Percentiles rank a stretch among this genome's conserved stretches.
These are phyloP conservation scores for Meriones unguiculatus DNA, from an alignment of 2,113 vertebrate species.

Conservation along the genomic window DNA sequence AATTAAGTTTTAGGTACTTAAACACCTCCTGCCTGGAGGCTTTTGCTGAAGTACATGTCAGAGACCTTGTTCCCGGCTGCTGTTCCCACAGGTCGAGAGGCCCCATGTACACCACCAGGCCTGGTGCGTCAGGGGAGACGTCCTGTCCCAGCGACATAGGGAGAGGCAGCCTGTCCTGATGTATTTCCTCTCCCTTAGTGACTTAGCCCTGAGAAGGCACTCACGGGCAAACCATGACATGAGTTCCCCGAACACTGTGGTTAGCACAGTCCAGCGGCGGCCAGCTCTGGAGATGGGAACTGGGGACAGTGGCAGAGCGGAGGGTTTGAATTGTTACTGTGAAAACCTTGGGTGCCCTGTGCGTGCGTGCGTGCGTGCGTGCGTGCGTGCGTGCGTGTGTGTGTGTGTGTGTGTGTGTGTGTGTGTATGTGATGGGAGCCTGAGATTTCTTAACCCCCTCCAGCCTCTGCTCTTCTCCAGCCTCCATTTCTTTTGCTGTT, in stretches of 20 bases:
- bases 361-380: neutral
- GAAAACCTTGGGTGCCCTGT: neutral
- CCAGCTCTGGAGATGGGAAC: neutral
- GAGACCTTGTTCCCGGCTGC: neutral
- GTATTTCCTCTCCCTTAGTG: neutral
- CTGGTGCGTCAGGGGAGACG: neutral
- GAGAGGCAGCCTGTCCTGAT: neutral
- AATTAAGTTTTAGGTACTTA: neutral
- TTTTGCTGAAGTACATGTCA: neutral
- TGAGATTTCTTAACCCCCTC: neutral
- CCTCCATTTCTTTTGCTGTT: neutral
- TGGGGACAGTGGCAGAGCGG: neutral
- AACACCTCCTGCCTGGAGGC: too few relatives aligned
- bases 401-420: neutral
- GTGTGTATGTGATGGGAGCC: neutral
- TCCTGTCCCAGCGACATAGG: accelerated
- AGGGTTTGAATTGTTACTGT: neutral
- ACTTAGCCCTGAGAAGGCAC: neutral
- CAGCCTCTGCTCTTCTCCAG: neutral
- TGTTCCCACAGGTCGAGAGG: neutral
- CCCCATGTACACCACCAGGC: neutral
- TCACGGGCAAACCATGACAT: neutral
- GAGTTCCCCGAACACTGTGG: neutral
- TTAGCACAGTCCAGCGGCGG: neutral
- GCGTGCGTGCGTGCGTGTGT: neutral